These are phyloP conservation scores for Peromyscus maniculatus DNA, from an alignment of 2,113 vertebrate species.

Conservation along the genomic window DNA sequence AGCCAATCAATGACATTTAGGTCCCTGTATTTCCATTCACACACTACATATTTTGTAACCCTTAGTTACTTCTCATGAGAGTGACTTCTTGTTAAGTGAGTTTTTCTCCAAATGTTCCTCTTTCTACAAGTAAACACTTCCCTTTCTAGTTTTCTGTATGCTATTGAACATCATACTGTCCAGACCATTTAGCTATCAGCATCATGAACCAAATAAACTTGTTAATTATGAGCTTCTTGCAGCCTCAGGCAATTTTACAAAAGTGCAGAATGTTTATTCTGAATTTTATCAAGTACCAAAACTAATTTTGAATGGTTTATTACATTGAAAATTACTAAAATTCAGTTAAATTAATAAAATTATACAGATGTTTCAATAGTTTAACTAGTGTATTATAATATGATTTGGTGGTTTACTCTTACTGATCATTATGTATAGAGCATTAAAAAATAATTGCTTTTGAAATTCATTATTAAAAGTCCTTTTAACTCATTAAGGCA, in stretches of 20 bases:
- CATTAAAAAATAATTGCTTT: neutral
- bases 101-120: neutral
- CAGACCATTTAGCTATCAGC: neutral
- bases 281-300: neutral
- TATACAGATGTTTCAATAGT: slow-evolving; percentile 37
- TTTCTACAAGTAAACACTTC: neutral
- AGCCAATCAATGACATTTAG: neutral
- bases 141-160: neutral
- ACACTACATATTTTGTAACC: neutral
- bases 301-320: slow-evolving; percentile 43
- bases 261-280: neutral
- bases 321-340: slow-evolving; percentile 31
- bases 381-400: neutral
- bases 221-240: neutral
- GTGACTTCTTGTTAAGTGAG: neutral
- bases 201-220: neutral
- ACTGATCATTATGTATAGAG: neutral
- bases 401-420: neutral
- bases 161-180: neutral
- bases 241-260: neutral
- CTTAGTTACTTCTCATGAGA: neutral
- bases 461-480: neutral
- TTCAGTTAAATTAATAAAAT: slow-evolving; percentile 30
- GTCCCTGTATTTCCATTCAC: too few relatives aligned
- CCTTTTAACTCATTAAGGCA: neutral